Evolutionary conservation across 2,113 vertebrate species (phyloP).

Genomic region (Hypanus sabinus): DNA sequence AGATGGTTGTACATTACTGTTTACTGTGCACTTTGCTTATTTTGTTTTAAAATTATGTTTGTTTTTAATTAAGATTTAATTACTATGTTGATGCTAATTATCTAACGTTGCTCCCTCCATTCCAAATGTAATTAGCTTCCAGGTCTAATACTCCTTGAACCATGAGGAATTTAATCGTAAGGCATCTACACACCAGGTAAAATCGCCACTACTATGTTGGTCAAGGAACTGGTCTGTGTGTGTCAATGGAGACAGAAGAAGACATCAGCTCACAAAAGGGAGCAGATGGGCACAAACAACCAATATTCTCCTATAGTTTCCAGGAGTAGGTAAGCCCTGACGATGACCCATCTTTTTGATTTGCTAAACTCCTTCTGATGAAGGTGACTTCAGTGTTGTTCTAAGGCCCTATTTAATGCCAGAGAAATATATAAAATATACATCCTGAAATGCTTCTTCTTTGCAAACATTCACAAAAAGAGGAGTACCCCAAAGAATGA

Average conservation of each 20-base stretch:
- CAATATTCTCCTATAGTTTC: background rate
- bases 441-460: no score
- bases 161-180: background rate
- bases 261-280: background rate
- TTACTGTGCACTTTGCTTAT: background rate
- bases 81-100: background rate
- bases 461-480: no score
- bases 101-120: background rate
- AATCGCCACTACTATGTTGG: background rate
- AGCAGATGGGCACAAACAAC: background rate
- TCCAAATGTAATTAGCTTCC: constrained; percentile 13
- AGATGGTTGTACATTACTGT: background rate
- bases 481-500: no score
- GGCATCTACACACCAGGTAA: background rate
- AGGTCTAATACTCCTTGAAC: background rate
- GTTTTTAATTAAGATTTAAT: constrained; percentile 19
- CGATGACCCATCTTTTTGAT: no score
- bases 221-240: background rate
- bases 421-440: no score
- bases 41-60: background rate
- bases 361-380: no score
- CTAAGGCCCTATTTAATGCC: no score
- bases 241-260: background rate
- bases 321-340: background rate
- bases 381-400: no score